Evolutionary conservation across 2,888 invertebrate genomes (phyloP).

Genomic region (Drosophila quinaria): DNA sequence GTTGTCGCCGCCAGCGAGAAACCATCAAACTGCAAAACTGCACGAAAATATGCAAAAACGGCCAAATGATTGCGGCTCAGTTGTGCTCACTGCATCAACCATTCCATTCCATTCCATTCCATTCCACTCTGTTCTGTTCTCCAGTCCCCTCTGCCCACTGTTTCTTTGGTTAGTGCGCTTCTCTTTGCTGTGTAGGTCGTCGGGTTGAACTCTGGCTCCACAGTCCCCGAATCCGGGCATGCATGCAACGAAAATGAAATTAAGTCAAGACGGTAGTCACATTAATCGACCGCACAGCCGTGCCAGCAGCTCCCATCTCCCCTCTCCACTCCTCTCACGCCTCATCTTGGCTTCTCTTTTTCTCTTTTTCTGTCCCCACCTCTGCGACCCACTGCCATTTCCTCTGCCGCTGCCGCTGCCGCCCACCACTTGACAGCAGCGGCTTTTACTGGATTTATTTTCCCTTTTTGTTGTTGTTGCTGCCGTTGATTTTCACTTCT

Average conservation of each 20-base stretch:
- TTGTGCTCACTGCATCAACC: conserved; percentile 58
- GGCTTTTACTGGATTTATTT: conserved; percentile 75
- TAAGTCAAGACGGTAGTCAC: conserved; percentile 80
- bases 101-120: conserved; percentile 20
- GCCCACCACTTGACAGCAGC: conserved; percentile 67
- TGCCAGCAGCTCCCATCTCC: conserved; percentile 12
- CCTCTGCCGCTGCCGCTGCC: conserved; percentile 43
- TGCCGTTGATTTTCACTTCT: conserved; percentile 79
- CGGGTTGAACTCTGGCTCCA: conserved; percentile 32
- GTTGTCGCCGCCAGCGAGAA: conserved; percentile 57
- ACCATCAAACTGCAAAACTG: conserved; percentile 73
- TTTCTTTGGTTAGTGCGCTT: conserved; percentile 8
- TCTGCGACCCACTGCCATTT: conserved; percentile 36
- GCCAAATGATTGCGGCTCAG: conserved; percentile 80
- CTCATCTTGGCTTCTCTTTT: conserved; percentile 3
- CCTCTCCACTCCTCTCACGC: not conserved
- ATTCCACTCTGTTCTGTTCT: not conserved
- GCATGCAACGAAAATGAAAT: conserved; percentile 78
- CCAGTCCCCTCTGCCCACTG: not conserved
- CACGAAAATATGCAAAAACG: conserved; percentile 78
- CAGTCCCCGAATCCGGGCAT: conserved; percentile 61
- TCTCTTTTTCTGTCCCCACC: not conserved
- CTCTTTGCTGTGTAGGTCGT: conserved; percentile 52
- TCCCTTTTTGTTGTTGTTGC: conserved; percentile 53
- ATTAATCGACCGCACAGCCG: conserved; percentile 73